phyloP scores from a whole-genome alignment of 2,113 vertebrate genomes.

The Cheilinus undulatus region DNA sequence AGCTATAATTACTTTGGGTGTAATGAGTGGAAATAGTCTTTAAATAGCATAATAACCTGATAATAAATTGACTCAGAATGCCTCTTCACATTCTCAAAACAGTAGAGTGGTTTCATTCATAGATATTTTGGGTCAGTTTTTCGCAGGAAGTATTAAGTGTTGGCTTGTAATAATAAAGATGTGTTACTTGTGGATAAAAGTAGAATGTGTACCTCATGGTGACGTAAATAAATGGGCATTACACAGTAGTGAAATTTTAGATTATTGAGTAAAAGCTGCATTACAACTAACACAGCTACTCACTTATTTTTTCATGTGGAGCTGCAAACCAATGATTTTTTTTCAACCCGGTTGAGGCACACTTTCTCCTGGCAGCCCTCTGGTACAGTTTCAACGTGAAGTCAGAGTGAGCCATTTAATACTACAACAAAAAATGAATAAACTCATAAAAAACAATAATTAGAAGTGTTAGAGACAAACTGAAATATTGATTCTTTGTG shows the following conservation, averaged over 20 bases:
- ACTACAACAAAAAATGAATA: no score
- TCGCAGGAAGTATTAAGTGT: constrained; percentile 8
- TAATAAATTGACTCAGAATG: constrained; percentile 29
- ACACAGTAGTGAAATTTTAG: neutral
- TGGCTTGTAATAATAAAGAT: neutral
- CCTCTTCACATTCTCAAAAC: neutral
- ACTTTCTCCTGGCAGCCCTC: no score
- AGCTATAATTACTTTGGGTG: constrained; percentile 25
- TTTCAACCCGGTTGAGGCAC: no score
- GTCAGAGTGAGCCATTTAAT: no score
- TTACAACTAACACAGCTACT: no score
- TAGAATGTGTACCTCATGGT: neutral
- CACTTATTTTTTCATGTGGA: no score
- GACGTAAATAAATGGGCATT: neutral
- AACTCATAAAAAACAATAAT: no score
- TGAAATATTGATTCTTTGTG: no score
- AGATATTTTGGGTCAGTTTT: neutral
- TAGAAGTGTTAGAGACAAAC: no score
- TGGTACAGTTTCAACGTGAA: no score
- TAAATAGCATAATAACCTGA: constrained; percentile 28
- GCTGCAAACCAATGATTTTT: no score
- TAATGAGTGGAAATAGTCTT: constrained; percentile 7
- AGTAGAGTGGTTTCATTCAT: neutral
- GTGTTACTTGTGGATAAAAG: neutral
- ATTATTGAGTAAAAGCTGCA: neutral